Conservation (phyloP, 1,140 invertebrate species). For the Drosophila subpulchrella region DNA sequence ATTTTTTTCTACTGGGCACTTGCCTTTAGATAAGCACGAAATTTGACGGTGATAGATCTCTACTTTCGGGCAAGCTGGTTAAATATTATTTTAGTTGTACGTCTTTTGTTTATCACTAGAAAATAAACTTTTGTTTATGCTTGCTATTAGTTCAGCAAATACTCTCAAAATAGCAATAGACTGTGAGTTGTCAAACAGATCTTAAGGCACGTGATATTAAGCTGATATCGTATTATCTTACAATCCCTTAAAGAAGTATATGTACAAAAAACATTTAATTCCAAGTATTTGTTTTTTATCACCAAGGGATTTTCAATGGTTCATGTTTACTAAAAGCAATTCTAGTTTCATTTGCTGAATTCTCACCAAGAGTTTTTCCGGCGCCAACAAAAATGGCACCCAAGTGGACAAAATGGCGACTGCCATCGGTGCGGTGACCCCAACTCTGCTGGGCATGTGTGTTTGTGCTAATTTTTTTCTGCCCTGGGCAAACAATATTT, state of each 20-base stretch:
- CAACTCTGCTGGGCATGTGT: conserved; percentile 31
- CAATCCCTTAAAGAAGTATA: no score
- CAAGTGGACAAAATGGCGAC: conserved; percentile 57
- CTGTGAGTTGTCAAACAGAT: not conserved
- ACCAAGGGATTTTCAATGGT: not conserved
- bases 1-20: not conserved
- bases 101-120: conserved; percentile 1
- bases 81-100: conserved; percentile 9
- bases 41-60: not conserved
- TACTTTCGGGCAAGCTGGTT: not conserved
- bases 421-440: conserved; percentile 64
- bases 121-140: not conserved
- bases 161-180: not conserved
- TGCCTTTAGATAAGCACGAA: not conserved
- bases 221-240: no score
- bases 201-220: no score
- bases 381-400: conserved; percentile 55
- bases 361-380: conserved; percentile 1
- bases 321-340: not conserved
- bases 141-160: not conserved
- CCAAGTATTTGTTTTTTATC: no score
- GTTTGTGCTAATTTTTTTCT: conserved; percentile 39
- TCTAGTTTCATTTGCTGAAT: not conserved
- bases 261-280: no score
- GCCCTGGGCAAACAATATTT: conserved; percentile 55